These are phyloP conservation scores for Caerostris darwini DNA, from an alignment of 1,140 invertebrate genomes.

Conservation along the genomic window DNA sequence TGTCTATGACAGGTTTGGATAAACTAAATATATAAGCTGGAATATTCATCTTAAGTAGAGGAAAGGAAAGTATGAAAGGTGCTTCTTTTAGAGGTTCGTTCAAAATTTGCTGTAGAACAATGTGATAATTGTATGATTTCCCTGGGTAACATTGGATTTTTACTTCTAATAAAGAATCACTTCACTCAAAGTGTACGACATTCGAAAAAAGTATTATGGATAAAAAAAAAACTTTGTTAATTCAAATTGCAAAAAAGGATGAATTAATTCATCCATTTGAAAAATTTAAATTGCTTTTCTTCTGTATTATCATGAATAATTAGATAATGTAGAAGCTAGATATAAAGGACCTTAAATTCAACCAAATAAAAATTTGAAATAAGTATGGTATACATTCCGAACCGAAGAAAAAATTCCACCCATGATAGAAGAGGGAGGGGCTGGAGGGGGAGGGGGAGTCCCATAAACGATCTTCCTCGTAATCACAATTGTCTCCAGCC, in stretches of 20 bases:
- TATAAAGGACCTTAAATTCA: background rate
- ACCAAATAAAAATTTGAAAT: background rate
- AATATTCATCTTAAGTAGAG: no score
- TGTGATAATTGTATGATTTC: no score
- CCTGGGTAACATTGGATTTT: no score
- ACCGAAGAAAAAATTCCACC: background rate
- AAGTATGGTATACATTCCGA: background rate
- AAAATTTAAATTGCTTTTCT: background rate
- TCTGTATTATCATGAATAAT: background rate
- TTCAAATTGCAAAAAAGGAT: background rate
- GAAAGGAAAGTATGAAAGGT: no score
- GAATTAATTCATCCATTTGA: background rate
- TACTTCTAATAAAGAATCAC: no score
- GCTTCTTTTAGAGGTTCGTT: no score
- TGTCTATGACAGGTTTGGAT: no score
- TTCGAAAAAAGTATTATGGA: no score
- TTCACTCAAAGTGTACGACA: no score
- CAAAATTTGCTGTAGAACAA: no score
- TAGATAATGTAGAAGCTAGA: background rate
- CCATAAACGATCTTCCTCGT: slow-evolving; percentile 29
- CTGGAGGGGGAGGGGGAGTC: background rate
- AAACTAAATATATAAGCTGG: no score
- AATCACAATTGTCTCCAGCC: slow-evolving; percentile 60
- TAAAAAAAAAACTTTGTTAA: no score
- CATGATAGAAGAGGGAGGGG: background rate